Base-by-base conservation (phyloP, 1,140 invertebrate species). In the Drepana arcuata region DNA sequence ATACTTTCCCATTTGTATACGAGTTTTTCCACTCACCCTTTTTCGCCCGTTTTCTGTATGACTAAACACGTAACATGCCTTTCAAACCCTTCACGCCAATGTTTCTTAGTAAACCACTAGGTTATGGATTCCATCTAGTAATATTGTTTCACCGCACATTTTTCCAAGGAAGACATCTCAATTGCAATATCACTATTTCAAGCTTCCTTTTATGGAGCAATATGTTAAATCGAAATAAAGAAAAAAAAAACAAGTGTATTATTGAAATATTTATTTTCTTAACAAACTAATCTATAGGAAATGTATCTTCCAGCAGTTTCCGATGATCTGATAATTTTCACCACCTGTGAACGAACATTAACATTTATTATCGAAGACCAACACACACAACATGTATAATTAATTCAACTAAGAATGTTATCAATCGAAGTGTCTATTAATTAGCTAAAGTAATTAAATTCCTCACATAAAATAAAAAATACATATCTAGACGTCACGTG, bases 261-360 rank as follows among this genome's bases (percentile, higher is more conserved):
- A 29, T 34, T 12, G 34, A 28, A 34, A 38, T 29, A 27, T 34
- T 34, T 39, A 27, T 43, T 53, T 45, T 49, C 38, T 38, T 80
- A 98, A 71, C 96, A 96, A 34, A 99, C 96, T 42, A 99, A 87
- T 72, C 98, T 88, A 74, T 99, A 99, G 16, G 97, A 99, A 79
- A 99, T 98, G 73, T 99, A 99, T 74, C 97, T 88, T 29, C 98
- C 98, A 14, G 98, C 98, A 28, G 98, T 99, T 86, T 99, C 98
- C 11, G 96, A 98, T 2, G 96, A 92, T 52, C 98, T 86, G 64
- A 99, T 97, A 68, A 99, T 99, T 85, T 99, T 99, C 0, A 99
- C 96, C 29, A 98, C 96, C 90, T 95, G 85, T 3, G 88, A 86
- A n/a, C n/a, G n/a, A n/a, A n/a, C n/a, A n/a, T n/a, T n/a, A n/a